Conservation (phyloP, 2,888 invertebrate genomes). For the Drosophila pseudotalamancana region DNA sequence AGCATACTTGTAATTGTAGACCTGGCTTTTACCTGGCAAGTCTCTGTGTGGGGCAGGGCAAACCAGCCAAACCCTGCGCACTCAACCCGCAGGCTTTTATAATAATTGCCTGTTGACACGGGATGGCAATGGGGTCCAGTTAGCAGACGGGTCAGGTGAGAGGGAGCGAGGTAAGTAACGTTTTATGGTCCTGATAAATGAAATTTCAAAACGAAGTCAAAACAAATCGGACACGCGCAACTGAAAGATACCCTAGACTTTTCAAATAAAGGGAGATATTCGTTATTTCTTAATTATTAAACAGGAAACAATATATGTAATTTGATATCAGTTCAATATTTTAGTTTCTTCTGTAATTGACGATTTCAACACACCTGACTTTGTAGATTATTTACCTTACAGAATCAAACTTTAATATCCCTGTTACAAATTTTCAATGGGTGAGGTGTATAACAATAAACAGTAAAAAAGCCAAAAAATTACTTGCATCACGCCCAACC, state of each 20-base stretch:
- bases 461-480: slow-evolving; percentile 45
- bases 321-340: no score
- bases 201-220: slow-evolving; percentile 72
- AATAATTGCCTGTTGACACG: slow-evolving; percentile 82
- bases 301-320: no score
- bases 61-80: slow-evolving; percentile 11
- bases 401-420: neutral
- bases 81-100: slow-evolving; percentile 70
- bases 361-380: no score
- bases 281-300: no score
- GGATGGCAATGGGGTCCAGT: slow-evolving; percentile 61
- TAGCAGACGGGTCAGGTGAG: slow-evolving; percentile 13
- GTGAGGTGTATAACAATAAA: slow-evolving; percentile 26
- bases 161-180: slow-evolving; percentile 44
- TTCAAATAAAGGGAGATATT: no score
- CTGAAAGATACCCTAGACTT: neutral
- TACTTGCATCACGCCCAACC: slow-evolving; percentile 6
- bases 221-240: slow-evolving; percentile 13
- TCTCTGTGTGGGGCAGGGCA: slow-evolving; percentile 4
- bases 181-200: slow-evolving; percentile 78
- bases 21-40: slow-evolving; percentile 5
- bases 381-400: neutral
- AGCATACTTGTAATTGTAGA: slow-evolving; percentile 64
- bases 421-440: neutral
- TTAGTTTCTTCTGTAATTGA: no score